phyloP scores from a whole-genome alignment of 2,113 vertebrate genomes.

The Passer montanus region DNA sequence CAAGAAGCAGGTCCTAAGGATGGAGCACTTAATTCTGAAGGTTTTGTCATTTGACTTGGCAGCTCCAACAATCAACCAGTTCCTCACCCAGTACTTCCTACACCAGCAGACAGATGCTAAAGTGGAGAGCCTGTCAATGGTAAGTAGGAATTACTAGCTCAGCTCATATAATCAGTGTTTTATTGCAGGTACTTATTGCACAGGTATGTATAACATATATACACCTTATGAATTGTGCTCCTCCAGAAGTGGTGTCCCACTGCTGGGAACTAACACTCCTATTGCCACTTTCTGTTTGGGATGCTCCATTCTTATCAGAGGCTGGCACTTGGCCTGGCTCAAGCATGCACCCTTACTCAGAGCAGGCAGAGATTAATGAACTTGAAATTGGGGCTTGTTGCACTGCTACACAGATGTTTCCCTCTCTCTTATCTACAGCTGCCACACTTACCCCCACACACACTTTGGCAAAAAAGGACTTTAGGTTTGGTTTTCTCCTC shows the following conservation, averaged over 20 bases:
- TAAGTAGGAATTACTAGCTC: conserved; percentile 54
- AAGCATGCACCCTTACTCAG: neutral
- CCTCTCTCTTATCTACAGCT: neutral
- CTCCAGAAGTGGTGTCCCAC: neutral
- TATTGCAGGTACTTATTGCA: neutral
- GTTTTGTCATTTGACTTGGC: conserved; percentile 97
- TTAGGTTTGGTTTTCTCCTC: neutral
- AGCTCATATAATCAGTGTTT: rapidly evolving
- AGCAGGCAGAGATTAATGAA: neutral
- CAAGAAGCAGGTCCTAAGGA: conserved; percentile 96
- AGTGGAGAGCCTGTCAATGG: conserved; percentile 91
- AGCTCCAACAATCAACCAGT: conserved; percentile 93
- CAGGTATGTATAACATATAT: neutral
- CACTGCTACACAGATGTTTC: neutral
- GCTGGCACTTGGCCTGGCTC: neutral
- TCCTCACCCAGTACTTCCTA: conserved; percentile 93
- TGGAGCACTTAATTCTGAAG: conserved; percentile 97
- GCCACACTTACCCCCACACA: neutral
- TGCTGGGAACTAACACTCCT: rapidly evolving
- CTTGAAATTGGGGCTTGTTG: neutral
- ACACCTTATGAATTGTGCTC: rapidly evolving
- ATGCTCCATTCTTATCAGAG: rapidly evolving
- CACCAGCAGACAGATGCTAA: conserved; percentile 74
- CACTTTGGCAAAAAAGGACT: neutral
- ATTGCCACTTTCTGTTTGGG: neutral